Evolutionary conservation across 64 coral and sea anemone species (phyloP).

Genomic region (Stichodactyla mertensii): DNA sequence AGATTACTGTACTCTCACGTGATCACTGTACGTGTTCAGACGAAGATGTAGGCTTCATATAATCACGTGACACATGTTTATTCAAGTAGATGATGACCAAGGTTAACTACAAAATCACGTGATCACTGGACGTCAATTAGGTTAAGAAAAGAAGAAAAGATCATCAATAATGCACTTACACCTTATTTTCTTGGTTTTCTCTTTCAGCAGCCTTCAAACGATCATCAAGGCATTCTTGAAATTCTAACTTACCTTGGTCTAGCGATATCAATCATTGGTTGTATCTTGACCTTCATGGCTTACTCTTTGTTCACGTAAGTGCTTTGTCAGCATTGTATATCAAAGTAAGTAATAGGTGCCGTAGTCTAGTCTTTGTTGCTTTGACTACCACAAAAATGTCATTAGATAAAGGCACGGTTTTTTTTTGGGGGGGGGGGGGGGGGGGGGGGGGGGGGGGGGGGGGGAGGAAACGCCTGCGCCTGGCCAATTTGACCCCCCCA

Average conservation of each 20-base stretch:
- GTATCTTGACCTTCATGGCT: slow-evolving; percentile 15
- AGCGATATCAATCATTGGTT: slow-evolving; percentile 32
- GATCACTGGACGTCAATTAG: background rate
- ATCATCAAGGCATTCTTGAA: background rate
- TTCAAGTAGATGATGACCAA: background rate
- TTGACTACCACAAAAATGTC: too few species aligned
- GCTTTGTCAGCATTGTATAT: too few species aligned
- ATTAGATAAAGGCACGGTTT: too few species aligned
- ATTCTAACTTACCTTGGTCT: slow-evolving; percentile 45
- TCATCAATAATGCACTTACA: background rate
- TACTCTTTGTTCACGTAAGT: slow-evolving; percentile 39
- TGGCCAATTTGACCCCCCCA: too few species aligned
- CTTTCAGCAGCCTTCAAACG: background rate
- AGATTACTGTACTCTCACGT: background rate
- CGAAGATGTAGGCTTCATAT: too few species aligned
- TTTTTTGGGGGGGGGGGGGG: too few species aligned
- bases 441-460: too few species aligned
- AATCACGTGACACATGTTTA: background rate
- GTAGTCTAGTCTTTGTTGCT: too few species aligned
- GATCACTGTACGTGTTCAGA: background rate
- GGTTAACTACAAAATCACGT: background rate
- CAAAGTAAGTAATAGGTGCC: too few species aligned
- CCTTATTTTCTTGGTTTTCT: background rate
- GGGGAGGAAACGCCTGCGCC: too few species aligned
- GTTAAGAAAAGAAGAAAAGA: too few species aligned